phyloP scores from a whole-genome alignment of 2,113 vertebrate species.

The Choloepus hoffmanni region DNA sequence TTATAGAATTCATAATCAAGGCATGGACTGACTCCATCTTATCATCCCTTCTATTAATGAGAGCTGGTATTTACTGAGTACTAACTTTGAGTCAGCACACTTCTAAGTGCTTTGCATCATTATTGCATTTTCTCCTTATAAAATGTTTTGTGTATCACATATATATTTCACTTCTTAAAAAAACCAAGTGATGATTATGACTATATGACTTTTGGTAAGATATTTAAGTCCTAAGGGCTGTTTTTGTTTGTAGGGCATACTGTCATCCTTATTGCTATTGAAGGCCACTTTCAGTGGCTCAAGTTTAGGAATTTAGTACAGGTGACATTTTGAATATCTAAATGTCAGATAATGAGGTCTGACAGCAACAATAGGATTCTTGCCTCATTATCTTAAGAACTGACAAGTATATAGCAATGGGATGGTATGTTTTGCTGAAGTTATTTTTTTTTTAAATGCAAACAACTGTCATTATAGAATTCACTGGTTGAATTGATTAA shows the following conservation, averaged over 20 bases:
- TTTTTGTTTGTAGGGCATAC: background rate
- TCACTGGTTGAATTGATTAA: background rate
- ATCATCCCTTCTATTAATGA: background rate
- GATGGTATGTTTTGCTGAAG: background rate
- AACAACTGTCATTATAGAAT: background rate
- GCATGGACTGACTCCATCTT: background rate
- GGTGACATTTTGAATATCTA: background rate
- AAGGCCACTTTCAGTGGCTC: background rate
- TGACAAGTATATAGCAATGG: background rate
- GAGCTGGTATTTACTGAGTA: background rate
- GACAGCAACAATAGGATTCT: background rate
- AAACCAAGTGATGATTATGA: background rate
- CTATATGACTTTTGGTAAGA: constrained; percentile 16
- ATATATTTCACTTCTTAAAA: background rate
- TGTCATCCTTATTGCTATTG: background rate
- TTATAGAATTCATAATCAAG: background rate
- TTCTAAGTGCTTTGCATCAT: constrained; percentile 20
- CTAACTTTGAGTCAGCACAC: background rate
- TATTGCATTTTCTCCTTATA: background rate
- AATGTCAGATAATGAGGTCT: background rate
- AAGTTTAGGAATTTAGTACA: background rate
- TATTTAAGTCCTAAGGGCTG: background rate
- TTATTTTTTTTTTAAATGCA: background rate
- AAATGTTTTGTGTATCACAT: background rate
- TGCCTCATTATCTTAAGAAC: background rate